Base-by-base conservation (phyloP, 2,797 vertebrate species). In the Varecia variegata region DNA sequence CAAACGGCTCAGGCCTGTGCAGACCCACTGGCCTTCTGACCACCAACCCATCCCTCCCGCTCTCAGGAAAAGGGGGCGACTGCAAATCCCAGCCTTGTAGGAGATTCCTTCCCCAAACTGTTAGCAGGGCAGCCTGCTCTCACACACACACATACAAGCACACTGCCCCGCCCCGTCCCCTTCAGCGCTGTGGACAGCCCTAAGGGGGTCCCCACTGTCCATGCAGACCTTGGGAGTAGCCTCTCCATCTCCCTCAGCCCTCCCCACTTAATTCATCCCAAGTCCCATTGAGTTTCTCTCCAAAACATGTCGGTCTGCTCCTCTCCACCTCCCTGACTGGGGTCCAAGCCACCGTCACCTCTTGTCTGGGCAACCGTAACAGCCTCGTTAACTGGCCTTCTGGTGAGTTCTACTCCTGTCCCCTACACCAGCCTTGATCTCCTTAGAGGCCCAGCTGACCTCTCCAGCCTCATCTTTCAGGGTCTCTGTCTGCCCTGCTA, bases 371-470 rank as follows among this genome's bases (percentile, higher is more conserved):
- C 9, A 4, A 82, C n/a, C 35, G 18, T 2, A 35, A 56, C 2
- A 56, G 52, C 67, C 85, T n/a, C 9, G 0, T 32, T 32, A 52
- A 30, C 45, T 45, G 60, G 50, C 38, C 77, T 45, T 65, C 71
- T 4, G 1, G 58, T n/a, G 17, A 10, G 45, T 38, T 70, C 52
- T 32, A 20, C 12, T 43, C 1, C 0, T 3, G 14, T 2, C 20
- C 21, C 70, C 73, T 54, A 84, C 15, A 12, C 52, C 27, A 23
- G 10, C 60, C 38, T 30, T 1, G 3, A 21, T 4, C 45, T 54
- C 74, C 38, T n/a, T 27, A 52, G 21, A 23, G 3, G 9, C 45
- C 62, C 21, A 4, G 23, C 21, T 32, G 35, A 7, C 11, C 20
- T 71, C 93, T 67, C 38, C n/a, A 27, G 62, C 52, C 68, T 43